Base-by-base conservation (phyloP, 2,888 invertebrate genomes). In the Diplazon laetatorius region DNA sequence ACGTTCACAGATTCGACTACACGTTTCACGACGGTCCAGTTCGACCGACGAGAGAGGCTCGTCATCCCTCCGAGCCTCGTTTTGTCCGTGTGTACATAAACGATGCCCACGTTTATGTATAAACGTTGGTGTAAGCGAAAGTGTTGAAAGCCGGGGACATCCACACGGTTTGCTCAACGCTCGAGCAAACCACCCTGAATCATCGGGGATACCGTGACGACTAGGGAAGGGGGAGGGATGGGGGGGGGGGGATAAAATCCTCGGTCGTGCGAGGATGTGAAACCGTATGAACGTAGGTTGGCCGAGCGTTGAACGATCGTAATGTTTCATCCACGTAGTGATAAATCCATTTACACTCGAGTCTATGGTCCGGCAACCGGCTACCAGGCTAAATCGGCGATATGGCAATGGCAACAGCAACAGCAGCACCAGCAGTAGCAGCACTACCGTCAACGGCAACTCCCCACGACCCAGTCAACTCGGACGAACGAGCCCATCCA, bases 271-370 rank as follows among this genome's bases (percentile, higher is more conserved):
- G n/a, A n/a, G n/a, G n/a, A n/a, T n/a, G n/a, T n/a, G n/a, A n/a
- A n/a, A n/a, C n/a, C n/a, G n/a, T n/a, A 46, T 30, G 50, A 50
- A 25, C 42, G 14, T 3, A 60, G 39, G 30, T 12, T 12, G 50
- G 14, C 50, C 48, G 50, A 50, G 60, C 60, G 68, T 68, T 68
- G 55, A 68, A 42, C 60, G 70, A 70, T 70, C 70, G 70, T 70
- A 70, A 70, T 70, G 70, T 62, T 70, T 70, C 70, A 70, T 70
- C 70, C 70, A 48, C 60, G 16, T 50, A 62, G 70, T 62, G 70
- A 70, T 70, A 70, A 70, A 70, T 70, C 70, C 70, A 70, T 70
- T 70, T 70, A 70, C 60, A 52, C 60, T 70, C 70, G 50, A 62
- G 50, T 70, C 50, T 62, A 70, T 70, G 70, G 70, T 62, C 48